Base-by-base conservation (phyloP, 2,113 vertebrate genomes). In the Larimichthys polyactis region DNA sequence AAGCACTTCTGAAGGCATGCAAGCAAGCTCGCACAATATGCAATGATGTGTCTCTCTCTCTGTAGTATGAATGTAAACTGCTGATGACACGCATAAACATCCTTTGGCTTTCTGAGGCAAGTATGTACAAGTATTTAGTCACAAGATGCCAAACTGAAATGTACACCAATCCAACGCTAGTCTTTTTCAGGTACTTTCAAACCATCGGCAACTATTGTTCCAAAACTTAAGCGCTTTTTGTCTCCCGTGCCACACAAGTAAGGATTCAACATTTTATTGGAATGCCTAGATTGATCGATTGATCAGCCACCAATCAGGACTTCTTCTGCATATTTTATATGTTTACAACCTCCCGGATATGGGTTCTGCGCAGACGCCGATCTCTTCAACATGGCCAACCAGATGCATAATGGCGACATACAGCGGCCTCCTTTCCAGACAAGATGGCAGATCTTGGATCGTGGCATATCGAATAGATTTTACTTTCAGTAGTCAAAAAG, bases 1-100 rank as follows among this genome's bases (percentile, higher is more conserved):
- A 72, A 62, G 66, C 55, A 32, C 52, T 70, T 74, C 58, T 62
- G 66, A 84, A 24, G 36, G 51, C 51, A 44, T 49, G 32, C 5
- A n/a, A 52, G n/a, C 11, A 40, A 5, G 3, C 17, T 29, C 6
- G 8, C 32, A 52, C 19, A 43, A 29, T 0, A 57, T 60, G 46
- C 24, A 12, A 8, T 15, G 36, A 83, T 24, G 19, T 11, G 11
- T 29, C 59, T 29, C 44, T 22, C 59, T 43, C 44, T n/a, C 17
- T 15, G 51, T 1, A 7, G 46, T 5, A 48, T 7, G 15, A 36
- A 43, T 22, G 15, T 49, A 44, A 59, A 72, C 6, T 3, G 5
- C 22, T 15, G 54, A 22, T 60, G 29, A 43, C 46, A 52, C 32
- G 5, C 11, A 79, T 8, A 22, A 59, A 32, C 52, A 48, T 20